These are phyloP conservation scores for Sitophilus oryzae DNA, from an alignment of 1,140 invertebrate genomes.

Conservation along the genomic window DNA sequence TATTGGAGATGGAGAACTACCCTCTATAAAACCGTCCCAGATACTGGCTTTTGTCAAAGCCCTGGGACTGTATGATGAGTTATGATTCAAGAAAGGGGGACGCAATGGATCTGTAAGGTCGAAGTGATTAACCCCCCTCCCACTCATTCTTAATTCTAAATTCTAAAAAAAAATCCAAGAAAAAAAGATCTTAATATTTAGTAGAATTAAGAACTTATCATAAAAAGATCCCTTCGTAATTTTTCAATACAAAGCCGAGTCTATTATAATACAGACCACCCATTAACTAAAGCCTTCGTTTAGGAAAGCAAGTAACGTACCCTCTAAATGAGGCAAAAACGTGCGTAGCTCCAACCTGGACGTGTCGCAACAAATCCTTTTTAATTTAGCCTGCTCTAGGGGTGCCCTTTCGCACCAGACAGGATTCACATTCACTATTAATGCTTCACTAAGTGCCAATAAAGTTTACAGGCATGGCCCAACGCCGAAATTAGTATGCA, in stretches of 20 bases:
- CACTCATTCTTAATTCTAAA: too few species aligned
- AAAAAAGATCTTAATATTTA: too few species aligned
- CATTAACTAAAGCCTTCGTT: conserved; percentile 7
- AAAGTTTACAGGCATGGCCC: conserved; percentile 37
- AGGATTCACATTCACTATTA: conserved; percentile 40
- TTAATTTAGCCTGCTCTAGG: conserved; percentile 20
- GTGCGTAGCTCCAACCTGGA: conserved; percentile 26
- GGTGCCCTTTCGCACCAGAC: conserved; percentile 21
- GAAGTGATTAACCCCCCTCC: too few species aligned
- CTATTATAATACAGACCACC: not conserved
- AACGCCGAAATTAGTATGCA: conserved; percentile 39
- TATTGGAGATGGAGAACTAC: too few species aligned
- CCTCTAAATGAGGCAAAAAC: conserved; percentile 24
- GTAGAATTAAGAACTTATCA: too few species aligned
- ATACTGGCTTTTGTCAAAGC: too few species aligned
- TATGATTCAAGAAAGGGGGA: too few species aligned
- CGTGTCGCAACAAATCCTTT: conserved; percentile 23
- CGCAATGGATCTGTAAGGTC: too few species aligned
- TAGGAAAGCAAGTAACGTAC: conserved; percentile 22
- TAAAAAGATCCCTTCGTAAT: too few species aligned
- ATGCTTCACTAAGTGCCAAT: conserved; percentile 41
- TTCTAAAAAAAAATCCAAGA: too few species aligned
- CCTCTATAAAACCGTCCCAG: too few species aligned
- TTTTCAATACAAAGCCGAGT: not conserved
- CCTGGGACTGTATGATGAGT: too few species aligned